A percentile compares a stretch with the other conserved stretches of the same genome.
phyloP scores from a whole-genome alignment of 92 coral and sea anemone species.

The Desmophyllum pertusum region DNA sequence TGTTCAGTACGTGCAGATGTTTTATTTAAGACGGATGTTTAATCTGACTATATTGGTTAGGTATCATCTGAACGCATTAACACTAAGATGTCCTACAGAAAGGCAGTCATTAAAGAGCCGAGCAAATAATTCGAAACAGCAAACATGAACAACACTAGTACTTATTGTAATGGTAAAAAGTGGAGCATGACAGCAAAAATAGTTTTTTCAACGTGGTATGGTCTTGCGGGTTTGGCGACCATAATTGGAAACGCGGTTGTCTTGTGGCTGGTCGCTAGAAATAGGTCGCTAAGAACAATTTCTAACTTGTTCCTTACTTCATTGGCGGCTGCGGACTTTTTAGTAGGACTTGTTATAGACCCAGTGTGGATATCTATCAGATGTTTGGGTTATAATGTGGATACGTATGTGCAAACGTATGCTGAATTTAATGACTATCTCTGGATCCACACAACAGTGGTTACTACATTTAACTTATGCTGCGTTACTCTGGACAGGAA shows the following conservation, averaged over 20 bases:
- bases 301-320: neutral
- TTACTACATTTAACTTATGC: neutral
- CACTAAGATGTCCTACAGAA: too few species aligned
- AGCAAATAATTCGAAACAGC: neutral
- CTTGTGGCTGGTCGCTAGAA: neutral
- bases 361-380: neutral
- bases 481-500: neutral
- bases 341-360: slow-evolving; percentile 12
- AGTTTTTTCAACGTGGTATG: neutral
- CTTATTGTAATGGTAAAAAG: neutral
- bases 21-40: too few species aligned
- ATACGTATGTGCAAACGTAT: neutral
- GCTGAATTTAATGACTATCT: neutral
- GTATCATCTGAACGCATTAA: too few species aligned
- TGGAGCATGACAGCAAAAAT: neutral
- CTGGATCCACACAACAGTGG: neutral
- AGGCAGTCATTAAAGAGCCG: too few species aligned
- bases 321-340: neutral
- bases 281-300: neutral
- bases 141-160: neutral
- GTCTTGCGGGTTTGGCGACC: neutral
- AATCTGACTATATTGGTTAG: too few species aligned
- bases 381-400: neutral
- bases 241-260: neutral
- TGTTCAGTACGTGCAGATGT: too few species aligned